Conservation (phyloP, 2,113 vertebrate species). For the Paralichthys olivaceus region DNA sequence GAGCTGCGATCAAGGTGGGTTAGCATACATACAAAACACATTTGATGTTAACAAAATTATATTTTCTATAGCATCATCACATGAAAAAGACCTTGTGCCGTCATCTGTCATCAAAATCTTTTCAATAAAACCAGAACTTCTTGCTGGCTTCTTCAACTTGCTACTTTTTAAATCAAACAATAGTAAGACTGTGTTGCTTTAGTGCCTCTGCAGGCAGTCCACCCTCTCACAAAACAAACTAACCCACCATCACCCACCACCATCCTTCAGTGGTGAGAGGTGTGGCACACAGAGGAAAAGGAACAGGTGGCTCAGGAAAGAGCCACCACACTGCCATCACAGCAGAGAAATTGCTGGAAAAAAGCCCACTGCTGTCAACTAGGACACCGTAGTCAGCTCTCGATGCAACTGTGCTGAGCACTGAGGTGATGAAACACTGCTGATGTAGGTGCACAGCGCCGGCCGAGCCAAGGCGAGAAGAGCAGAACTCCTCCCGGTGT, state of each 20-base stretch:
- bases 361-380: conserved; percentile 4
- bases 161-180: not conserved
- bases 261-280: conserved; percentile 10
- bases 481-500: conserved; percentile 15
- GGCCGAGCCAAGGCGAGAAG: conserved; percentile 2
- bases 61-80: not conserved
- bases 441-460: conserved; percentile 42
- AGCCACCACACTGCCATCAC: conserved; percentile 31
- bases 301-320: not conserved
- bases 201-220: not conserved
- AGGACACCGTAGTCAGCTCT: conserved; percentile 15
- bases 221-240: not conserved
- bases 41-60: not conserved
- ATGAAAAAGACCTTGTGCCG: not conserved
- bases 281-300: not conserved
- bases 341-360: conserved; percentile 21
- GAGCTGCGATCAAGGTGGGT: not conserved
- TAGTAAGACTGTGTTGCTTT: not conserved
- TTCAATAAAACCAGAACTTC: not conserved
- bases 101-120: not conserved
- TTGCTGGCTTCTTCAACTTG: not conserved
- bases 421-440: conserved; percentile 38
- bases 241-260: not conserved
- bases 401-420: conserved; percentile 32
- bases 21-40: not conserved